Evolutionary conservation across 2,797 vertebrate species (phyloP).

Genomic region (Austrolebias charrua): DNA sequence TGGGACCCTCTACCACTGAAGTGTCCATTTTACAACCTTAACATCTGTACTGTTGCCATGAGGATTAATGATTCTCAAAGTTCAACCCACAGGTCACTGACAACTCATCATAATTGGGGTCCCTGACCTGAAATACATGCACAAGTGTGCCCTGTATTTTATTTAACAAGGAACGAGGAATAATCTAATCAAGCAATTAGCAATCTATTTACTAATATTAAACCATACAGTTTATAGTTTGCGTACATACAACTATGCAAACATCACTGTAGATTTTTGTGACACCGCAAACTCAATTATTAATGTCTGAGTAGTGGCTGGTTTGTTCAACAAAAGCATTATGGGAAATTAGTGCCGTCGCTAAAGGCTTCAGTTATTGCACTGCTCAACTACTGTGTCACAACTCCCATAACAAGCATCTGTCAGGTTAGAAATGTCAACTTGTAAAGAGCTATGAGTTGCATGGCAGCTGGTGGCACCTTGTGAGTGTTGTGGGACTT

Average conservation of each 20-base stretch:
- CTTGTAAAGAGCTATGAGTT: slow-evolving; percentile 10
- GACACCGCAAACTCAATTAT: neutral
- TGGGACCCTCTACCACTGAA: too few relatives aligned
- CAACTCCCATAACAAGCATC: slow-evolving; percentile 19
- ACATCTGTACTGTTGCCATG: too few relatives aligned
- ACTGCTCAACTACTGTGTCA: neutral
- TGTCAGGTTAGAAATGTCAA: slow-evolving; percentile 14
- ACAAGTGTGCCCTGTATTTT: neutral
- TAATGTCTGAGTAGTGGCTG: slow-evolving; percentile 2
- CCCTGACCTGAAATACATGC: neutral
- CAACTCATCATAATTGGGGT: neutral
- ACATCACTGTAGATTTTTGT: neutral
- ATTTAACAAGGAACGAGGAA: neutral
- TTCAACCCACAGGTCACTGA: too few relatives aligned
- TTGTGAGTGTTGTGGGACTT: slow-evolving; percentile 1
- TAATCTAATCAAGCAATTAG: neutral
- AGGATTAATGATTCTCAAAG: too few relatives aligned
- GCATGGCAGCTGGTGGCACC: slow-evolving; percentile 8
- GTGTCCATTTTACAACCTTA: too few relatives aligned
- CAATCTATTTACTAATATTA: neutral
- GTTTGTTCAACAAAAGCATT: slow-evolving; percentile 7
- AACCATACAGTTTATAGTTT: slow-evolving; percentile 7
- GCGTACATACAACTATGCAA: neutral
- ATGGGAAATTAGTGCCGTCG: slow-evolving; percentile 8
- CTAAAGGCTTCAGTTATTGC: slow-evolving; percentile 9